A percentile compares a stretch with the other conserved stretches of the same genome.
Conservation (phyloP, 1,140 invertebrate genomes). For the Lerema accius region DNA sequence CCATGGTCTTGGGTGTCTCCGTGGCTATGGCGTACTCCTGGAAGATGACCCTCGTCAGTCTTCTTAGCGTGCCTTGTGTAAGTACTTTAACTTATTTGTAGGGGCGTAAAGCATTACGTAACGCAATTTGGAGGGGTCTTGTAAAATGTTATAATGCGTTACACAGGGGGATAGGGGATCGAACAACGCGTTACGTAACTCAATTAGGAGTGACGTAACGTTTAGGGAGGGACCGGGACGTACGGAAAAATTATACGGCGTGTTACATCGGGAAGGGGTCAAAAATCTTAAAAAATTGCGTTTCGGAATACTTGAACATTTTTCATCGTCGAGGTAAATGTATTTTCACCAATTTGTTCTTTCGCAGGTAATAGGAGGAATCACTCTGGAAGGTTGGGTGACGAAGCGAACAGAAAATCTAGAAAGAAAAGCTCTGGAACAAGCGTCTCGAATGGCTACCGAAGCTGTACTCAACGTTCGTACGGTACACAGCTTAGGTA, state of each 20-base stretch:
- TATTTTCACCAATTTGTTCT: constrained; percentile 4
- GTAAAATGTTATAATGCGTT: too few relatives aligned
- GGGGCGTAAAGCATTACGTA: too few relatives aligned
- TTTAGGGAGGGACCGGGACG: too few relatives aligned
- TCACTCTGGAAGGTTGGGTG: constrained; percentile 70
- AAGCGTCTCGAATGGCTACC: constrained; percentile 87
- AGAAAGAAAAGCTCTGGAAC: constrained; percentile 87
- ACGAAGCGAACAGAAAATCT: constrained; percentile 59
- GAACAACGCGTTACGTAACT: too few relatives aligned
- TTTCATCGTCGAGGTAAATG: too few relatives aligned
- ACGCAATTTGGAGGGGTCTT: background rate
- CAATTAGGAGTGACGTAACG: too few relatives aligned
- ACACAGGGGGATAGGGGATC: too few relatives aligned
- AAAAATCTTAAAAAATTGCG: too few relatives aligned
- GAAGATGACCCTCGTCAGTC: constrained; percentile 91
- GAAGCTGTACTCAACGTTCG: constrained; percentile 90
- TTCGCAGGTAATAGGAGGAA: constrained; percentile 74
- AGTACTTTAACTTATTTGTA: constrained; percentile 43
- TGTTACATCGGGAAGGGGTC: too few relatives aligned
- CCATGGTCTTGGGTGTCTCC: constrained; percentile 87
- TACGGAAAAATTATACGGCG: too few relatives aligned
- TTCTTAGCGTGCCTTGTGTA: constrained; percentile 90
- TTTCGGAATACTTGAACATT: too few relatives aligned
- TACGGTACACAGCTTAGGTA: constrained; percentile 89
- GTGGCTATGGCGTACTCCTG: constrained; percentile 91